A percentile compares a stretch with the other conserved stretches of the same genome.
These are phyloP conservation scores for Macroglossus sobrinus DNA, from an alignment of 2,113 vertebrate genomes.

Conservation along the genomic window DNA sequence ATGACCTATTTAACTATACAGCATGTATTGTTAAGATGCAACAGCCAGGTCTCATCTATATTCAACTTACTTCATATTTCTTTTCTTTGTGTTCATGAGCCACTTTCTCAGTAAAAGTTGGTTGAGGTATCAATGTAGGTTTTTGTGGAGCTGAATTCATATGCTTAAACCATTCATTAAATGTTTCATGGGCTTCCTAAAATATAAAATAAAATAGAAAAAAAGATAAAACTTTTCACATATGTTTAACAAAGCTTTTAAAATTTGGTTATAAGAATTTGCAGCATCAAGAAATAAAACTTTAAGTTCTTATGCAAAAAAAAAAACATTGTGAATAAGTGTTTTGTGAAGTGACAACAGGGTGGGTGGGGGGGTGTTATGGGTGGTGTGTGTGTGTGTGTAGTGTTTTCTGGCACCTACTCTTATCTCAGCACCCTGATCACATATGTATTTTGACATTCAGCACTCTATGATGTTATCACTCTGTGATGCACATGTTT, in stretches of 20 bases:
- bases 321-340: neutral
- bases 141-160: constrained; percentile 93
- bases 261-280: constrained; percentile 31
- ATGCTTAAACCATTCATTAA: constrained; percentile 97
- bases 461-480: neutral
- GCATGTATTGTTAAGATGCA: neutral
- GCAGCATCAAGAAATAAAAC: constrained; percentile 29
- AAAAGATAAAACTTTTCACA: constrained; percentile 3
- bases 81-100: constrained; percentile 97
- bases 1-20: neutral
- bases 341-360: neutral
- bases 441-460: neutral
- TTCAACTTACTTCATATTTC: constrained; percentile 90
- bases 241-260: neutral
- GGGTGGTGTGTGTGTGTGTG: neutral
- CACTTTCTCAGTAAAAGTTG: constrained; percentile 95
- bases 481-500: neutral
- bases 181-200: constrained; percentile 97
- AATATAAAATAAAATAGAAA: constrained; percentile 26
- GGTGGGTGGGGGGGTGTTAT: no score
- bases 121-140: constrained; percentile 86
- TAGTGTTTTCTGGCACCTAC: neutral
- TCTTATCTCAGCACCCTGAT: neutral
- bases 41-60: neutral
- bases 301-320: neutral